phyloP scores from a whole-genome alignment of 2,113 vertebrate genomes.

The Scatophagus argus region DNA sequence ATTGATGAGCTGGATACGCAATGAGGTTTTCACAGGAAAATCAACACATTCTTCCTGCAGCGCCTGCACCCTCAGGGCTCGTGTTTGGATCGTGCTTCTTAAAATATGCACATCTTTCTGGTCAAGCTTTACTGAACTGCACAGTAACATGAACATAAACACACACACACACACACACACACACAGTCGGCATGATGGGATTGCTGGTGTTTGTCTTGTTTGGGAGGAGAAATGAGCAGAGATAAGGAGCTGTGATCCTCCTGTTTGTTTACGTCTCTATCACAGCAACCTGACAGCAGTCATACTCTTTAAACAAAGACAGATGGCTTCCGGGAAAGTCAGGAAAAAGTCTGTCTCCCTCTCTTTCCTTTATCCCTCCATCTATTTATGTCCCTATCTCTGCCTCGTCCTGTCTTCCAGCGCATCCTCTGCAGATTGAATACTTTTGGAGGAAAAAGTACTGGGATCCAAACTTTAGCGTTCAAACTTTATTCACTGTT shows the following conservation, averaged over 20 bases:
- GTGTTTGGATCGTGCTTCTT: slow-evolving; percentile 39
- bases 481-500: neutral
- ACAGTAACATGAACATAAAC: slow-evolving; percentile 18
- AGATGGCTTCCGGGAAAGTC: slow-evolving; percentile 57
- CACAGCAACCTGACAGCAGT: slow-evolving; percentile 66
- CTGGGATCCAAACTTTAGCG: too few relatives aligned
- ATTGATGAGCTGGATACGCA: neutral
- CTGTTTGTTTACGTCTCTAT: slow-evolving; percentile 72
- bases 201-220: slow-evolving; percentile 71
- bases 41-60: neutral
- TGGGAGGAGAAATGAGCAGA: slow-evolving; percentile 60
- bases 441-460: neutral
- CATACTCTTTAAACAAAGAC: slow-evolving; percentile 64
- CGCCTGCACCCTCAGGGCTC: neutral
- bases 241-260: slow-evolving; percentile 68
- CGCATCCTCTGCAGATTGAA: slow-evolving; percentile 10
- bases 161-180: slow-evolving; percentile 29
- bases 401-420: neutral
- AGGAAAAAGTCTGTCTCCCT: slow-evolving; percentile 28
- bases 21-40: neutral
- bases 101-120: slow-evolving; percentile 33
- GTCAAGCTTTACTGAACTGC: slow-evolving; percentile 43
- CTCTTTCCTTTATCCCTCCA: slow-evolving; percentile 9
- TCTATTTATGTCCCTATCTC: slow-evolving; percentile 22
- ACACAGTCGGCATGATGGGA: slow-evolving; percentile 60